Percentiles rank a stretch among this genome's conserved stretches.
Conservation (phyloP, 2,113 vertebrate species). For the Cichladusa arquata region DNA sequence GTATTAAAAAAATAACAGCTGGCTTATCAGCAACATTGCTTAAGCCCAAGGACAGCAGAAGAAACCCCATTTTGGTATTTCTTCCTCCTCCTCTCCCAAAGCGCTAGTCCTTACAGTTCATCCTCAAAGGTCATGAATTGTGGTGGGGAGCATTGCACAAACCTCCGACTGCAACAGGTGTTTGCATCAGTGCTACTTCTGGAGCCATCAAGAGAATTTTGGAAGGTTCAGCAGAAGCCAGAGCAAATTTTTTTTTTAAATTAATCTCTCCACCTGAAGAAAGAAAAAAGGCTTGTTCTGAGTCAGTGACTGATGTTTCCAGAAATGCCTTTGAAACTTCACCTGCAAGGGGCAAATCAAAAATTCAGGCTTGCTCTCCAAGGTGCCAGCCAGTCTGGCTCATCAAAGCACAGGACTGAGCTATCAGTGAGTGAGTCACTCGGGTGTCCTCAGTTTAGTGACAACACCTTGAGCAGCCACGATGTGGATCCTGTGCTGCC, state of each 20-base stretch:
- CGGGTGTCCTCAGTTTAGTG: background rate
- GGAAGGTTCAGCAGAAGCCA: background rate
- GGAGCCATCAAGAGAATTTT: background rate
- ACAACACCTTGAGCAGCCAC: background rate
- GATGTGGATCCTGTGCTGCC: fast-evolving
- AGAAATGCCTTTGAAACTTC: background rate
- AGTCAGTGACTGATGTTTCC: constrained; percentile 18
- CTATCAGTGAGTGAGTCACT: background rate
- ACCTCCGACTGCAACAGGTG: background rate
- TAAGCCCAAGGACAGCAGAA: constrained; percentile 39
- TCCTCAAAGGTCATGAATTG: background rate
- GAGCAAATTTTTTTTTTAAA: background rate
- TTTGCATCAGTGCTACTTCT: background rate
- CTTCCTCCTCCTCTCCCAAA: background rate
- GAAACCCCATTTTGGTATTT: constrained; percentile 4
- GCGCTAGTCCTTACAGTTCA: background rate
- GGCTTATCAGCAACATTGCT: constrained; percentile 46
- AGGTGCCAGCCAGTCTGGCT: background rate
- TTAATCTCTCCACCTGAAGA: background rate
- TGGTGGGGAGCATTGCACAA: background rate
- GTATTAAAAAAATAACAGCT: constrained; percentile 60
- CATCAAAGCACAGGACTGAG: background rate
- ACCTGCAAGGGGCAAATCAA: background rate
- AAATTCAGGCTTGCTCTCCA: background rate
- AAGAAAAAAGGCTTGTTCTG: background rate